These are phyloP conservation scores for Lucilia cuprina DNA, from an alignment of 1,140 invertebrate species.

Conservation along the genomic window DNA sequence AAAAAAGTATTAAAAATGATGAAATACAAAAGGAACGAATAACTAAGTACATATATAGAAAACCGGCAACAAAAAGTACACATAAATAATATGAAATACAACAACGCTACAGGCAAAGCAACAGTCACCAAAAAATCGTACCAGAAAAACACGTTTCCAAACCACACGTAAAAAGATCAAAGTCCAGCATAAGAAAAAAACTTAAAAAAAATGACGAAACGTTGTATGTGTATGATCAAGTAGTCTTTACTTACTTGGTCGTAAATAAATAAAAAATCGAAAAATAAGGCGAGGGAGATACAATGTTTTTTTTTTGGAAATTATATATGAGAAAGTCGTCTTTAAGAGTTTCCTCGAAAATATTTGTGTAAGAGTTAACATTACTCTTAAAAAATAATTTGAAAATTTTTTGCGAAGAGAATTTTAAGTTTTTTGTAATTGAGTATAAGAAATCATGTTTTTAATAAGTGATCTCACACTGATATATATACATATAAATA, in stretches of 20 bases:
- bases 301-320: no score
- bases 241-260: no score
- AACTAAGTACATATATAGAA: neutral
- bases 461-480: neutral
- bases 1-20: neutral
- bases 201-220: neutral
- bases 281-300: slow-evolving; percentile 1
- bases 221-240: neutral
- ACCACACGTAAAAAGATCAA: slow-evolving; percentile 37
- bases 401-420: no score
- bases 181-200: slow-evolving; percentile 23
- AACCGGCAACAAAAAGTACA: neutral
- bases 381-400: neutral
- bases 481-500: neutral
- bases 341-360: neutral
- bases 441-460: neutral
- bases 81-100: neutral
- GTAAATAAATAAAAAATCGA: neutral
- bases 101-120: neutral
- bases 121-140: slow-evolving; percentile 8
- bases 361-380: neutral
- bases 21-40: neutral
- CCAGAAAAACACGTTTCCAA: slow-evolving; percentile 27
- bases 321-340: neutral
- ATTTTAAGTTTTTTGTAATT: no score